Conservation (phyloP, 2,888 invertebrate genomes). For the Vannuccia rotundouncinata region DNA sequence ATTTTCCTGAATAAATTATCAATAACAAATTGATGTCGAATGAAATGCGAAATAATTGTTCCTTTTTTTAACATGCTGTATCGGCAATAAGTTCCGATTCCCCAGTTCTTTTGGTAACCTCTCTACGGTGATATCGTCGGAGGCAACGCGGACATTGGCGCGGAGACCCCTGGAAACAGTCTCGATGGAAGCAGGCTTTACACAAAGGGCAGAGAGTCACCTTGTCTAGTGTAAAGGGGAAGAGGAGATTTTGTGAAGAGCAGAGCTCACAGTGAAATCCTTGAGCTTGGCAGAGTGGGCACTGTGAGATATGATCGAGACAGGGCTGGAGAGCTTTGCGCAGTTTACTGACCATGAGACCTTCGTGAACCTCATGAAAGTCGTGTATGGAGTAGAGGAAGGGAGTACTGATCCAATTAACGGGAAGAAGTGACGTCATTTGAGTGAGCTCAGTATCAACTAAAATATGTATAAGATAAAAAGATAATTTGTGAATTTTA, state of each 20-base stretch:
- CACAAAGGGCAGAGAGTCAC: neutral
- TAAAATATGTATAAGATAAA: too few species aligned
- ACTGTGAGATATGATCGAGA: neutral
- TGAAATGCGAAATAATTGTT: too few species aligned
- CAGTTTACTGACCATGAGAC: neutral
- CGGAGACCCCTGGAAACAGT: neutral
- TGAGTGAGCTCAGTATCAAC: neutral
- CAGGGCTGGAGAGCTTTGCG: neutral
- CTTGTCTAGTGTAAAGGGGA: neutral
- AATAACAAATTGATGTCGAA: too few species aligned
- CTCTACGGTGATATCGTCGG: neutral
- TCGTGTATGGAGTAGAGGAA: neutral
- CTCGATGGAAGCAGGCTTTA: conserved; percentile 12
- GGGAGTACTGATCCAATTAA: neutral
- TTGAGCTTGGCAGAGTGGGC: neutral
- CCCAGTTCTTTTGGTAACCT: neutral
- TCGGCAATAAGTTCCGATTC: too few species aligned
- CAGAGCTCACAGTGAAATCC: neutral
- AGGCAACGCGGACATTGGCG: neutral
- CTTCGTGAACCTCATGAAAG: neutral
- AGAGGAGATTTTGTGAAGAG: neutral
- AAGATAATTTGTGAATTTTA: too few species aligned
- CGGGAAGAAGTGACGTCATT: neutral
- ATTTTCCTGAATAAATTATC: too few species aligned
- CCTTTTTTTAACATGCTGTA: neutral